Conservation (phyloP, 2,113 vertebrate species). For the Lepisosteus oculatus region DNA sequence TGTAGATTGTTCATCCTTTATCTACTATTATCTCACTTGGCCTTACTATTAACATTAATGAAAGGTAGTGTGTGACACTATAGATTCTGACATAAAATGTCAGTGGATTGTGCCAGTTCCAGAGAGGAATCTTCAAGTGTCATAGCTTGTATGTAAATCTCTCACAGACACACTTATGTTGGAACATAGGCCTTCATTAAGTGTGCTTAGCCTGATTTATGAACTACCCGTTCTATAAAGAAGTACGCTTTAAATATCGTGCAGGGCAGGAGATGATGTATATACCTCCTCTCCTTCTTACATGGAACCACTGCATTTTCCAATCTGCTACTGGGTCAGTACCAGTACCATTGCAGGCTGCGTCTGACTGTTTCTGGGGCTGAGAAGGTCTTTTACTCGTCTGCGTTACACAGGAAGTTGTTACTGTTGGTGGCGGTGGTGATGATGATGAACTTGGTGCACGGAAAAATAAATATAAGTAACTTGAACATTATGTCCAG, state of each 20-base stretch:
- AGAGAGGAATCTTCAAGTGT: constrained; percentile 41
- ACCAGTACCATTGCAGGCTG: too few relatives aligned
- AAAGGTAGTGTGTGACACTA: constrained; percentile 21
- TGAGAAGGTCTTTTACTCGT: too few relatives aligned
- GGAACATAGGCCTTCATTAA: constrained; percentile 62
- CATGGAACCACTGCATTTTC: constrained; percentile 48
- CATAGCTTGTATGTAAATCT: constrained; percentile 65
- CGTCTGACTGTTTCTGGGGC: too few relatives aligned
- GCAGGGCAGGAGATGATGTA: constrained; percentile 60
- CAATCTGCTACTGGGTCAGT: too few relatives aligned
- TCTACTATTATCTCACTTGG: too few relatives aligned
- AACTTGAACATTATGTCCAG: too few relatives aligned
- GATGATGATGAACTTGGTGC: too few relatives aligned
- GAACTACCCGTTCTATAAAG: constrained; percentile 52
- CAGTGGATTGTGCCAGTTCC: constrained; percentile 48
- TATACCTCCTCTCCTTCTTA: constrained; percentile 58
- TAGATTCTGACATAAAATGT: constrained; percentile 41
- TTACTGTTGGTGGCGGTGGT: too few relatives aligned
- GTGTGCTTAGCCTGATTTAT: constrained; percentile 64
- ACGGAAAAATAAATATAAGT: too few relatives aligned
- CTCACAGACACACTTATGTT: constrained; percentile 18
- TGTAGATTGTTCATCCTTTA: too few relatives aligned
- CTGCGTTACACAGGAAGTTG: too few relatives aligned
- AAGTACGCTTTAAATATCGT: constrained; percentile 58
- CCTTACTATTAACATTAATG: too few relatives aligned